phyloP scores from a whole-genome alignment of 2,797 vertebrate genomes.

The Pipistrellus pipistrellus region DNA sequence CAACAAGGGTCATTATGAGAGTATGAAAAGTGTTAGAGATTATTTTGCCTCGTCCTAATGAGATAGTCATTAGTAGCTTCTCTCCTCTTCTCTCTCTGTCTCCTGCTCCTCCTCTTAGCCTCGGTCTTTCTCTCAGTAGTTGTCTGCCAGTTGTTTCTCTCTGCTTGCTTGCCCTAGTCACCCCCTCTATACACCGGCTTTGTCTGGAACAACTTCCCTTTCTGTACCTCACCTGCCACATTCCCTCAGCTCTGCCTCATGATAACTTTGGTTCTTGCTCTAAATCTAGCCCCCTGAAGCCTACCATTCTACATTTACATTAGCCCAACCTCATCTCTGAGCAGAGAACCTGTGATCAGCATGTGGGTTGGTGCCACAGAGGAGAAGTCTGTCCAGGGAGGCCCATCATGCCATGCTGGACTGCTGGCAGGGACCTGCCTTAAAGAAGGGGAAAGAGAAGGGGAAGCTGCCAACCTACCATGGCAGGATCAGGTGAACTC shows the following conservation, averaged over 20 bases:
- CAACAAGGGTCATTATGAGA: not conserved
- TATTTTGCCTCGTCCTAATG: not conserved
- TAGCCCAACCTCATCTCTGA: not conserved
- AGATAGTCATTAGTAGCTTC: too few species aligned
- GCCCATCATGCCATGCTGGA: not conserved
- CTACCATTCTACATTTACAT: not conserved
- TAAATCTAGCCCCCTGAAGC: not conserved
- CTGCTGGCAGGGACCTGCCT: not conserved
- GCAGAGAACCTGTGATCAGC: not conserved
- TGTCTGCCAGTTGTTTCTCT: not conserved
- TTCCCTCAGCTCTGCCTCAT: not conserved
- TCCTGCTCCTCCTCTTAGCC: not conserved
- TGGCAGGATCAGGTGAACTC: accelerated
- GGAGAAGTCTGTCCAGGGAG: not conserved
- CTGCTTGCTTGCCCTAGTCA: not conserved
- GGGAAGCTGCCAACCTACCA: too few species aligned
- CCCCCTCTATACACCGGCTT: not conserved
- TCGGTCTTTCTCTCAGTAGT: not conserved
- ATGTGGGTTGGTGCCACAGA: not conserved
- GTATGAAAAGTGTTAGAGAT: not conserved
- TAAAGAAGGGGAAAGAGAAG: not conserved
- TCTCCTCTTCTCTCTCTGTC: not conserved
- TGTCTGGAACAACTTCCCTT: not conserved
- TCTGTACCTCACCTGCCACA: not conserved
- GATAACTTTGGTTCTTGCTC: not conserved